Evolutionary conservation across 1,140 invertebrate genomes (phyloP), one percentile per base, ranked within the genome.

Genomic region (Saxidomus purpurata): DNA sequence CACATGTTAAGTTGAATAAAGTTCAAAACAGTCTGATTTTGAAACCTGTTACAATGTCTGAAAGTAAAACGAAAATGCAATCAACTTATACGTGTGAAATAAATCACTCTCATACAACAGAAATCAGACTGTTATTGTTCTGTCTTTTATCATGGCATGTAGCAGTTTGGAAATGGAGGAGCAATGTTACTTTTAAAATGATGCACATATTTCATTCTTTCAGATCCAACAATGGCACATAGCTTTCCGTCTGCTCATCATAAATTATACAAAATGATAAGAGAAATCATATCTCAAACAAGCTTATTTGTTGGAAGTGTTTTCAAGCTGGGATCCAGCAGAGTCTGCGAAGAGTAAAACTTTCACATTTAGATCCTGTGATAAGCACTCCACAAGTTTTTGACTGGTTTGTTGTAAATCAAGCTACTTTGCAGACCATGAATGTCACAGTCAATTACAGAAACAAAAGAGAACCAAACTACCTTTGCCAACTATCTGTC

Each of bases 341-440:
- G 43, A 22, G 38, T 49, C 49, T 28, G 43, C 28, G 74, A 31
- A 77, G 38, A 77, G 43, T 77, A 25, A 47, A 77, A 77, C 74
- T 77, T 77, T 77, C 74, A 77, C 74, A 77, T 77, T 77, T 47
- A 77, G 74, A 77, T 77, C 17, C 6, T 25, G 36, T 40, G 69
- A 74, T 74, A 74, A 74, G 69, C 69, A 34, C 36, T 43, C 36
- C 36, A 22, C 40, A 47, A 74, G 69, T 47, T 74, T 74, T 74
- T 22, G 69, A 47, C 36, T 74, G 36, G 36, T 74, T 74, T 38
- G n/a, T 38, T 25, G 69, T 74, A 74, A 74, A 74, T 74, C 69
- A 74, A 67, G 69, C 40, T 74, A 74, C 36, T 74, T 74, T 74
- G 38, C 69, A 74, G 69, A n/a, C 69, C 36, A 74, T 74, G 69